Evolutionary conservation across 35 echinoderm and acorn worm genomes (phyloP), one percentile per base, ranked within the genome.

Genomic region (Lytechinus variegatus): DNA sequence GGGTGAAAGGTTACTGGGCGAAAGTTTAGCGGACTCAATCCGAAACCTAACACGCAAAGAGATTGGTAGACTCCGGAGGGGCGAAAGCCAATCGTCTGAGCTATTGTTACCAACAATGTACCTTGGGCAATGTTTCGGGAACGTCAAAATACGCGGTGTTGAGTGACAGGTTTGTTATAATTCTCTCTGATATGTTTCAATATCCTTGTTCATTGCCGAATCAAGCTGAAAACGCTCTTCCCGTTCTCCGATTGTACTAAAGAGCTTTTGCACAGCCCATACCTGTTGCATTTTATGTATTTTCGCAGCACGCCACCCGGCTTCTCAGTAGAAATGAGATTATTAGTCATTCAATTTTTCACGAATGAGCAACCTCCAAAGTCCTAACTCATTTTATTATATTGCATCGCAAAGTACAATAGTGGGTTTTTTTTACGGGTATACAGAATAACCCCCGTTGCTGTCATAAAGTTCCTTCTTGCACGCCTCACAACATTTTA

Each of bases 1-100:
- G 16, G 66, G 66, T 79, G 66, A 79, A 79, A 79, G 66, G 66
- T 79, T 79, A 79, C 66, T 79, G 66, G 66, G 66, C 66, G 66
- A 79, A 79, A 79, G 66, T 79, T 79, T 79, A 79, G 66, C 16
- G 8, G n/a, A 6, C 19, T 21, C 14, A 79, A 14, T 79, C 66
- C 16, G 66, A 79, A 79, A 79, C 66, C 66, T 24, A n/a, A 79
- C 66, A 24, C 66, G 66, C 66, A 6, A 79, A 79, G 21, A 79
- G 66, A 79, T 79, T 79, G 66, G 66, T 79, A 79, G n/a, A 79
- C 66, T 79, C 66, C 6, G 66, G 66, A 79, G 66, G 33, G n/a
- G 66, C 19, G 66, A 24, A 79, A 79, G 66, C 66, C 66, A 79
- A 79, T 79, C 66, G 66, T n/a, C n/a, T 24, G 16, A 24, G 66